Evolutionary conservation across 2,888 invertebrate species (phyloP), one percentile per base, ranked within the genome.

Genomic region (Apodemia duryi): DNA sequence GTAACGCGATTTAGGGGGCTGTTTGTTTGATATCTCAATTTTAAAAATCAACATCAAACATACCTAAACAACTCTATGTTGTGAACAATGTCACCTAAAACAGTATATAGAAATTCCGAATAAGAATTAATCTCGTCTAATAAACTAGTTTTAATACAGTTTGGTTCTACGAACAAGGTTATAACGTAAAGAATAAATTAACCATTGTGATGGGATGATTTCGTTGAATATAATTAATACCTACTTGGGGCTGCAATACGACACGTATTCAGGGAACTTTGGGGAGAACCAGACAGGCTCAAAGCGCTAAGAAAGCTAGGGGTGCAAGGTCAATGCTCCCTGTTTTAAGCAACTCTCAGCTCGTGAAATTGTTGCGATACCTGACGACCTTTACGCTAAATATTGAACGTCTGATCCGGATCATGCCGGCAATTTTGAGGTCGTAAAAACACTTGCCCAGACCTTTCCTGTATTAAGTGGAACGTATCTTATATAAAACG

Each of bases 261-360:
- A 46, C 70, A 71, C 65, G 66, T 69, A 70, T 66, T 71, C 71
- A 61, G 67, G 66, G 63, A 69, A 70, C 63, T 67, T 73, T 72
- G 64, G 75, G 73, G 75, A 69, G 76, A 72, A 65, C 54, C 68
- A 73, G 71, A 75, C 76, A 79, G 77, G 76, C 75, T 78, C 72
- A 76, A 77, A 75, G 78, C 75, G 78, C 76, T 77, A 81, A 85
- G 84, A 83, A 81, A 81, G 75, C 80, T 79, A 83, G 80, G 89
- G 89, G 88, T 84, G 87, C 76, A 78, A 82, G 88, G 85, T 85
- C 84, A 78, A 78, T 81, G 87, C 78, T 77, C 87, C 73, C 75
- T 73, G 68, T 70, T 78, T 79, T 74, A 72, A 79, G 76, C 46
- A 46, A 46, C 46, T 46, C 46, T 11, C 38, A 7, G 11, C 77